Percentiles rank a stretch among this genome's conserved stretches.
phyloP scores from a whole-genome alignment of 2,888 invertebrate species.

The Polyommatus icarus region DNA sequence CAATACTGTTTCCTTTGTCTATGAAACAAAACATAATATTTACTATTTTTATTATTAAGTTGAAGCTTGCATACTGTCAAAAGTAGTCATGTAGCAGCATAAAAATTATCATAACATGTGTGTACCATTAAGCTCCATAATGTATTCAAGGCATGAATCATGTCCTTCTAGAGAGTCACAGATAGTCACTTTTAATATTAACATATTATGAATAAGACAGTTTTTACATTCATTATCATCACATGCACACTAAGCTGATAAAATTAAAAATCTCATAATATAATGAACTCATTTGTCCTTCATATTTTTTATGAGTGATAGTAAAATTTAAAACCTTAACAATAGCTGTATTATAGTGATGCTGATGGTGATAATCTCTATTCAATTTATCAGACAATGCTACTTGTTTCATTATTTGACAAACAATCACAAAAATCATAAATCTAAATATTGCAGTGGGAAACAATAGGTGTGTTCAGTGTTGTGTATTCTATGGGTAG shows the following conservation, averaged over 20 bases:
- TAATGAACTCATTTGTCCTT: no score
- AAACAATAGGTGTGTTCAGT: not conserved
- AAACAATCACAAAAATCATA: not conserved
- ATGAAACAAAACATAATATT: no score
- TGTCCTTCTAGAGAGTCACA: not conserved
- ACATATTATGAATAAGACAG: slow-evolving; percentile 19
- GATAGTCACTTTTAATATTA: slow-evolving; percentile 11
- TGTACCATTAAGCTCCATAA: not conserved
- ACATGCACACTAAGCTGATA: not conserved
- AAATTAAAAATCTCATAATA: no score
- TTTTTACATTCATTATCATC: not conserved
- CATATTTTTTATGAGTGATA: not conserved
- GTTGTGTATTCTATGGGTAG: not conserved
- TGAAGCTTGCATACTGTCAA: not conserved
- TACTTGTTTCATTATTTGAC: not conserved
- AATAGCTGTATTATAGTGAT: not conserved
- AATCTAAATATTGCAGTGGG: not conserved
- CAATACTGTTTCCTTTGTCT: no score
- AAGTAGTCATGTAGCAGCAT: not conserved
- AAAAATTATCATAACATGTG: not conserved
- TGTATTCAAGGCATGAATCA: slow-evolving; percentile 20
- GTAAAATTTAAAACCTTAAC: not conserved
- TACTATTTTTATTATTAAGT: not conserved
- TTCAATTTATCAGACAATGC: not conserved
- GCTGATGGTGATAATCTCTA: not conserved